Evolutionary conservation across 2,888 invertebrate genomes (phyloP).

Genomic region (Orthonevra nobilis): DNA sequence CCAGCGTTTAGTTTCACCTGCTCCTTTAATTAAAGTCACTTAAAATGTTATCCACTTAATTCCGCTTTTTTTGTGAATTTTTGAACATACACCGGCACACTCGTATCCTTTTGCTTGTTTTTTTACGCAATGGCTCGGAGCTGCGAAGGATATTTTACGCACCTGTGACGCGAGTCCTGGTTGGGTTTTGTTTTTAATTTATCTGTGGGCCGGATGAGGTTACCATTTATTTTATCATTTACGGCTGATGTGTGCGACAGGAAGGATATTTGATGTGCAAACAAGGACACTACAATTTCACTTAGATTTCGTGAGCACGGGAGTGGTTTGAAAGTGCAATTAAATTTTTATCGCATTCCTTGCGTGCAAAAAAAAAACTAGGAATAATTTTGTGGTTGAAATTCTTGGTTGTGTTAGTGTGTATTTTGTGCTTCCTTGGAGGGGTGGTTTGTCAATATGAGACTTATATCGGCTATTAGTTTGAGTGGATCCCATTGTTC

Average conservation of each 20-base stretch:
- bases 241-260: constrained; percentile 23
- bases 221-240: constrained; percentile 47
- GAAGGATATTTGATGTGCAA: constrained; percentile 36
- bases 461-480: constrained; percentile 7
- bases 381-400: constrained; percentile 50
- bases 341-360: constrained; percentile 61
- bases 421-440: no score
- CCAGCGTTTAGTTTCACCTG: constrained; percentile 67
- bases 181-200: constrained; percentile 27
- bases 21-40: constrained; percentile 68
- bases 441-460: no score
- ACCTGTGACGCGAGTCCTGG: constrained; percentile 48
- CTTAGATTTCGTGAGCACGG: neutral
- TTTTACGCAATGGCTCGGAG: constrained; percentile 46
- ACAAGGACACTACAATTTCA: constrained; percentile 48
- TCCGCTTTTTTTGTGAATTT: constrained; percentile 47
- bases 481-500: constrained; percentile 16
- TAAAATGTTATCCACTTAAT: constrained; percentile 68
- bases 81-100: no score
- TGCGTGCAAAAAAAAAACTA: constrained; percentile 63
- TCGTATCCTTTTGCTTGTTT: neutral
- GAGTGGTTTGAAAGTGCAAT: constrained; percentile 38
- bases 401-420: constrained; percentile 48
- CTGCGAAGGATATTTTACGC: constrained; percentile 41
- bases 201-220: constrained; percentile 25